Conservation (phyloP, 2,888 invertebrate genomes). For the Polyommatus icarus region DNA sequence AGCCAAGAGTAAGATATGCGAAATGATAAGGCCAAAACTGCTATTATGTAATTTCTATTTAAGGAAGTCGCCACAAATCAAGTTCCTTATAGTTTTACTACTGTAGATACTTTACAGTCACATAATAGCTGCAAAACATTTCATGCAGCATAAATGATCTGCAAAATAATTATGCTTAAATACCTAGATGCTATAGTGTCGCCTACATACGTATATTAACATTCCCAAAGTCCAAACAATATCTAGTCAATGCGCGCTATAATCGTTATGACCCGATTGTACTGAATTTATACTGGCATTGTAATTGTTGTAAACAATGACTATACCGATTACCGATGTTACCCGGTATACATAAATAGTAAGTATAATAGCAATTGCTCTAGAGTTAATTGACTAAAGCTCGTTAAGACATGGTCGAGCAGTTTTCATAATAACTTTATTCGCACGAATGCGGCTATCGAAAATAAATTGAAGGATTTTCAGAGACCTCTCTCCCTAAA, state of each 20-base stretch:
- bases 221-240: neutral
- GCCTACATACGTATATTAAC: neutral
- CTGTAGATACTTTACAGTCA: too few species aligned
- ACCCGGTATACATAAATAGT: neutral
- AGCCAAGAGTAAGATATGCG: too few species aligned
- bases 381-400: neutral
- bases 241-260: neutral
- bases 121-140: too few species aligned
- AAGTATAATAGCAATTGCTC: neutral
- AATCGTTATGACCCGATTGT: neutral
- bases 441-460: neutral
- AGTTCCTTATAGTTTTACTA: too few species aligned
- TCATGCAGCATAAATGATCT: too few species aligned
- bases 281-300: neutral
- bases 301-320: neutral
- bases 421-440: constrained; percentile 12
- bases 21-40: too few species aligned
- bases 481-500: too few species aligned
- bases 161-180: too few species aligned
- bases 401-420: neutral
- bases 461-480: neutral
- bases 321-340: neutral
- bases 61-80: too few species aligned
- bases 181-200: too few species aligned
- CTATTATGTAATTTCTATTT: too few species aligned